Conservation (phyloP, 2,888 invertebrate species). For the Pseudolycoriella hygida region DNA sequence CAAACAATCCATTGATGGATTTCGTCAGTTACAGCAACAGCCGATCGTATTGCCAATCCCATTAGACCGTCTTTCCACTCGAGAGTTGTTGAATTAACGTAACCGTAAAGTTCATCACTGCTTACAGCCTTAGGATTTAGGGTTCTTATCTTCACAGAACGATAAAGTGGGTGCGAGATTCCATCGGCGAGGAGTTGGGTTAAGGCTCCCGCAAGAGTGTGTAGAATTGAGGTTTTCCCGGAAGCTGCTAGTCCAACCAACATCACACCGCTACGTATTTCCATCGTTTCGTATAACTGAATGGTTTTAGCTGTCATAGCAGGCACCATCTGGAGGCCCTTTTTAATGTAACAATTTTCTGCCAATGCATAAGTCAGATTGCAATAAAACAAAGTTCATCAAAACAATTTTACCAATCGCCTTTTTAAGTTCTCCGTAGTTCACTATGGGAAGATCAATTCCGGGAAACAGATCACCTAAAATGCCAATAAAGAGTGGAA, state of each 20-base stretch:
- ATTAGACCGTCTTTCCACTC: constrained; percentile 86
- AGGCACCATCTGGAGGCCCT: constrained; percentile 45
- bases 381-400: too few species aligned
- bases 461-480: constrained; percentile 82
- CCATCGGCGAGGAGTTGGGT: constrained; percentile 42
- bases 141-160: constrained; percentile 56
- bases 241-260: constrained; percentile 79
- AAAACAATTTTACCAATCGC: constrained; percentile 40
- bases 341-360: constrained; percentile 33
- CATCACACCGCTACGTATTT: constrained; percentile 85
- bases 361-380: constrained; percentile 5
- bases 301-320: constrained; percentile 58
- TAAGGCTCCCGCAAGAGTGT: constrained; percentile 56
- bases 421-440: constrained; percentile 58
- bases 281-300: constrained; percentile 79
- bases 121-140: constrained; percentile 80
- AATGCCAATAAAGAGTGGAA: constrained; percentile 69
- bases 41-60: constrained; percentile 32
- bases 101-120: constrained; percentile 78
- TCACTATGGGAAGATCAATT: constrained; percentile 54
- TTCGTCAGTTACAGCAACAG: constrained; percentile 26
- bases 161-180: constrained; percentile 41
- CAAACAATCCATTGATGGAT: constrained; percentile 85
- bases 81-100: constrained; percentile 61
- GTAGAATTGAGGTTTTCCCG: constrained; percentile 61